Percentiles rank a stretch among this genome's conserved stretches.
phyloP scores from a whole-genome alignment of 2,888 invertebrate genomes.

The Sussaba pulchella region DNA sequence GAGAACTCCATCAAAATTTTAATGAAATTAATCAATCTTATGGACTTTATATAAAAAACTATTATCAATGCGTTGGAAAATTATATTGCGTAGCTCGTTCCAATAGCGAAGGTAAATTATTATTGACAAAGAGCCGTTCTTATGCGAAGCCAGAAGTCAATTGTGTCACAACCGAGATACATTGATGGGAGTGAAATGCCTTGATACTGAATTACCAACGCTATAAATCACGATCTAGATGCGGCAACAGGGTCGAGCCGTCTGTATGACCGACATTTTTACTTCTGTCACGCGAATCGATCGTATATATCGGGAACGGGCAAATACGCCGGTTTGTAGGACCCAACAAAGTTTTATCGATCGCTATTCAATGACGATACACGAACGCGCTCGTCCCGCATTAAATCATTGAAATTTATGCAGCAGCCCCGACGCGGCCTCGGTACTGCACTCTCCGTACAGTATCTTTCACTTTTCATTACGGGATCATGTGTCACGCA shows the following conservation, averaged over 20 bases:
- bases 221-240: slow-evolving; percentile 61
- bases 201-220: slow-evolving; percentile 60
- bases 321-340: slow-evolving; percentile 38
- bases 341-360: slow-evolving; percentile 78
- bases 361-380: slow-evolving; percentile 80
- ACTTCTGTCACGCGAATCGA: slow-evolving; percentile 59
- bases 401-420: slow-evolving; percentile 85
- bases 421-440: slow-evolving; percentile 69
- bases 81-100: too few species aligned
- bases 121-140: slow-evolving; percentile 10
- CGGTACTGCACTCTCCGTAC: slow-evolving; percentile 68
- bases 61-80: too few species aligned
- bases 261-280: slow-evolving; percentile 62
- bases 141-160: background rate
- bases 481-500: slow-evolving; percentile 84
- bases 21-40: too few species aligned
- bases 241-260: slow-evolving; percentile 61
- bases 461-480: slow-evolving; percentile 85
- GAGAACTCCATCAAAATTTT: too few species aligned
- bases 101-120: slow-evolving; percentile 5
- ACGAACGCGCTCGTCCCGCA: slow-evolving; percentile 78
- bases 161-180: slow-evolving; percentile 21
- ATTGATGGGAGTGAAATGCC: slow-evolving; percentile 35
- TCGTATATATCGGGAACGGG: slow-evolving; percentile 55
- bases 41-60: too few species aligned